Conservation (phyloP, 2,113 vertebrate genomes). For the Centropus bengalensis region DNA sequence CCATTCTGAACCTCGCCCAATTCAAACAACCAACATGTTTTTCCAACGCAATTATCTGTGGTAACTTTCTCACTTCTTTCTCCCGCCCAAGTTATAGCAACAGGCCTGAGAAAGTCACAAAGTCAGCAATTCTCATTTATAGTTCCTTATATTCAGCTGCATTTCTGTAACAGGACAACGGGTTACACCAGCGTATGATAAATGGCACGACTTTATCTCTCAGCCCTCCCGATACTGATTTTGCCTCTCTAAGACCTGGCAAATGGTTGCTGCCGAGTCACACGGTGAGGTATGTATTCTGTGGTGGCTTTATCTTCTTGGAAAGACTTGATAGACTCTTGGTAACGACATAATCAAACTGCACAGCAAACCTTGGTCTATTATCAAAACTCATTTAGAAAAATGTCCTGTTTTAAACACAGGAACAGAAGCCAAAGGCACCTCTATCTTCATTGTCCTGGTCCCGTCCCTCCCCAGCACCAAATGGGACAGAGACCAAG, state of each 20-base stretch:
- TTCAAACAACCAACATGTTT: not conserved
- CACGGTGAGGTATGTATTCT: not conserved
- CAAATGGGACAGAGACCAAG: not conserved
- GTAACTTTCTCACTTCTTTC: not conserved
- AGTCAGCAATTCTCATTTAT: not conserved
- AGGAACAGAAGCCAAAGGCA: not conserved
- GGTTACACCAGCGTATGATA: not conserved
- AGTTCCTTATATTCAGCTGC: not conserved
- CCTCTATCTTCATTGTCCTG: not conserved
- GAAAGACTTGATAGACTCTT: not conserved
- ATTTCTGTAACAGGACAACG: not conserved
- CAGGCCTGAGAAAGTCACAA: not conserved
- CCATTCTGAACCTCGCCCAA: not conserved
- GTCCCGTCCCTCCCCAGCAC: not conserved
- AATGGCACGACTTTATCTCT: not conserved
- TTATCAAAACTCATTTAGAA: not conserved
- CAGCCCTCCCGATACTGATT: not conserved
- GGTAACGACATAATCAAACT: not conserved
- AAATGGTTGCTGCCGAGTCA: not conserved
- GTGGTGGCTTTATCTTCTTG: not conserved
- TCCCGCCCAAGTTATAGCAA: not conserved
- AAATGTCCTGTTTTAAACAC: not conserved
- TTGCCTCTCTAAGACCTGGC: not conserved
- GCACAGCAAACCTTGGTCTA: rapidly evolving
- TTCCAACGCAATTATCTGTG: not conserved